Conservation (phyloP, 2,888 invertebrate genomes). For the Nephrotoma flavescens region DNA sequence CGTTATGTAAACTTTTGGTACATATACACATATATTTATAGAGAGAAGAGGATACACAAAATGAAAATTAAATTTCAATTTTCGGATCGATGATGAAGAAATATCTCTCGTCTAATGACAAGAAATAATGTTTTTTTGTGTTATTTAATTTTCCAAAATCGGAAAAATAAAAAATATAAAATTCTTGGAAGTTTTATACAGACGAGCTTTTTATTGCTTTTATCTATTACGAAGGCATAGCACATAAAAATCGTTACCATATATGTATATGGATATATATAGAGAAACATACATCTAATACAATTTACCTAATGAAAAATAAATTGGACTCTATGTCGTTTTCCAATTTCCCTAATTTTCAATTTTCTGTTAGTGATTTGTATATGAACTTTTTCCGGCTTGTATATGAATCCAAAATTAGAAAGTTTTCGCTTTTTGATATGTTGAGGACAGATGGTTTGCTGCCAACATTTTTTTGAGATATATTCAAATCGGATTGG, state of each 20-base stretch:
- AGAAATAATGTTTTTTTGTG: background rate
- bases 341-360: background rate
- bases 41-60: background rate
- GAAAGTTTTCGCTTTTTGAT: background rate
- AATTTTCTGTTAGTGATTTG: background rate
- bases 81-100: background rate
- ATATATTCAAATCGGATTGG: too few relatives aligned
- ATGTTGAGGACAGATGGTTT: background rate
- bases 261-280: background rate
- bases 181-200: background rate
- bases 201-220: background rate
- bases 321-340: background rate
- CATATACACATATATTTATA: background rate
- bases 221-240: background rate
- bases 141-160: background rate
- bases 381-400: background rate
- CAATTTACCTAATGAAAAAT: background rate
- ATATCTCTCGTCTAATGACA: background rate
- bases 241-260: background rate
- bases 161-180: background rate
- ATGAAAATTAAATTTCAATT: background rate
- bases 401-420: background rate
- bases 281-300: background rate
- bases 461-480: too few relatives aligned
- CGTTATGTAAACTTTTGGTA: background rate